These are phyloP conservation scores for Lepidurus arcticus DNA, from an alignment of 1,140 invertebrate genomes.

Conservation along the genomic window DNA sequence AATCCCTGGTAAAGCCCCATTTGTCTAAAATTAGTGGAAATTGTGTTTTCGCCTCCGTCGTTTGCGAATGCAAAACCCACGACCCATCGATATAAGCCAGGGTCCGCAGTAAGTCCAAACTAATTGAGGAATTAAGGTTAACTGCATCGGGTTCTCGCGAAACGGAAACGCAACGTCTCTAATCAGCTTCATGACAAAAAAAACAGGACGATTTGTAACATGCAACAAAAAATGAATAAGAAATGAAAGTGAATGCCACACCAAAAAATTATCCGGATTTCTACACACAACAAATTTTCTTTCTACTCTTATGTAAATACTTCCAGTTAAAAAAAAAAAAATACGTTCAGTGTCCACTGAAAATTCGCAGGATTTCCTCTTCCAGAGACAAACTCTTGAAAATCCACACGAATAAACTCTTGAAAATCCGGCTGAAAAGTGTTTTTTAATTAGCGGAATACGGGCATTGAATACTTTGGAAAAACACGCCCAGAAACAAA, in stretches of 20 bases:
- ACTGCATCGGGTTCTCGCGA: not conserved
- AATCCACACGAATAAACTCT: not conserved
- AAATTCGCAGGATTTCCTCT: conserved; percentile 7
- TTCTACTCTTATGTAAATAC: not conserved
- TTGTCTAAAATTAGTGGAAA: conserved; percentile 19
- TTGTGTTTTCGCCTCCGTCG: conserved; percentile 30
- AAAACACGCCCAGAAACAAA: not conserved
- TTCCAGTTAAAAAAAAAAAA: not conserved
- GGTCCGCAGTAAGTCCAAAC: conserved; percentile 23
- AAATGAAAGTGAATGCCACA: not conserved
- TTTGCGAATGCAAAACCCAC: conserved; percentile 31
- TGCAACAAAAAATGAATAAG: not conserved
- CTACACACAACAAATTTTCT: conserved; percentile 1
- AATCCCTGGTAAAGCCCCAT: not conserved
- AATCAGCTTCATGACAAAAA: not conserved
- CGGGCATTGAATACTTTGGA: not conserved
- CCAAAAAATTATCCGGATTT: not conserved
- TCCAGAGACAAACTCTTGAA: not conserved
- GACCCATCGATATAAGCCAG: conserved; percentile 25
- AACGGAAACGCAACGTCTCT: not conserved
- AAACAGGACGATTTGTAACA: not conserved
- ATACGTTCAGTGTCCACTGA: not conserved
- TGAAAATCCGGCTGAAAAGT: not conserved
- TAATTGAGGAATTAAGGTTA: not conserved
- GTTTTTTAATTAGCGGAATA: conserved; percentile 3